Evolutionary conservation across 2,797 vertebrate species (phyloP), one percentile per base, ranked within the genome.

Genomic region (Sebastes cheni): DNA sequence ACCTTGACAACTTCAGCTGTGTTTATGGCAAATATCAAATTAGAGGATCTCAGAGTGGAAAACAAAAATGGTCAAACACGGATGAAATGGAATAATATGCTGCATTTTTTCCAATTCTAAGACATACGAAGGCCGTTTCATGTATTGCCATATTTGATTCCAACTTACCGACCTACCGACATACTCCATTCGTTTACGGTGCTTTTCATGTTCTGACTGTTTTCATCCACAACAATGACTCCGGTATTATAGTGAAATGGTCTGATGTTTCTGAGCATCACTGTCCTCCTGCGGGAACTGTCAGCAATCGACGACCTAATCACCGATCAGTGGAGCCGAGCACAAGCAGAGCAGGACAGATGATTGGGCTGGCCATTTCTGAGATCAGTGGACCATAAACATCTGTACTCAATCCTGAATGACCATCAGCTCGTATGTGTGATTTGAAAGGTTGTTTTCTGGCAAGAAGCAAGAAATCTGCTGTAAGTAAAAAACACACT

Each of bases 321-420:
- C 83, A 84, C 76, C 46, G 83, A 86, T 86, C 76, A 71, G 76
- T 80, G 18, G 32, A 81, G 86, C 83, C 84, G 18, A 68, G 69
- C 60, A 3, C 36, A 4, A 22, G 30, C 72, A 8, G 60, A 69
- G 72, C 18, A 22, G 46, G 42, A 61, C 74, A 58, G 74, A 68
- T 78, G 70, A 88, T 55, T 75, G 71, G 77, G 18, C 61, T 22
- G 12, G 59, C 50, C 56, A 42, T 80, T 81, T 82, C 80, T 75
- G 72, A n/a, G 77, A 82, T 80, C 80, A 67, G 32, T 22, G 67
- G 69, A 82, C 81, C 80, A 13, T 71, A 29, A 68, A 77, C 82
- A 59, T 68, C 69, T 60, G 13, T 56, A 52, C 69, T 77, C 67
- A 11, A 56, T 23, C 30, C 72, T 66, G 70, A 82, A 74, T 75